These are phyloP conservation scores for Aleiodes testaceus DNA, from an alignment of 2,888 invertebrate genomes.

Conservation along the genomic window DNA sequence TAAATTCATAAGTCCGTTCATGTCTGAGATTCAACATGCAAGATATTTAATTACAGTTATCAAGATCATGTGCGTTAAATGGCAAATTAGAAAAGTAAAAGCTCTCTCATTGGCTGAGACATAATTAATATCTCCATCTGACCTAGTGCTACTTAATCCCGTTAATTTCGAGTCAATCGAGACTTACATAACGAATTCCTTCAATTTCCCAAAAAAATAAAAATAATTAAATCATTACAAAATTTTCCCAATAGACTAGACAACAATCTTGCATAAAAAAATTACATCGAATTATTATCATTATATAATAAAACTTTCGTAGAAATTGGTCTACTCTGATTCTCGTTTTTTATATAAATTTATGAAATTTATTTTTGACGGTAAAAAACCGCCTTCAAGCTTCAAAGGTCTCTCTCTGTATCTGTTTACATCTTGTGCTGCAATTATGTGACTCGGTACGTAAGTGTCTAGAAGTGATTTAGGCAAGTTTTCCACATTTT, in stretches of 20 bases:
- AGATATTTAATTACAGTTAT: constrained; percentile 20
- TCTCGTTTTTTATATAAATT: constrained; percentile 64
- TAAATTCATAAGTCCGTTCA: not conserved
- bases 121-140: constrained; percentile 37
- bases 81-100: constrained; percentile 50
- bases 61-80: constrained; percentile 27
- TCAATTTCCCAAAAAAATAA: not conserved
- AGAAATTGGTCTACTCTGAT: constrained; percentile 50
- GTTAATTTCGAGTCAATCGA: not conserved
- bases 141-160: not conserved
- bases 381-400: constrained; percentile 68
- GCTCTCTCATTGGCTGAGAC: constrained; percentile 48
- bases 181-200: not conserved
- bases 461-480: constrained; percentile 75
- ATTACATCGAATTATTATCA: too few species aligned
- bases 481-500: constrained; percentile 69
- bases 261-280: too few species aligned
- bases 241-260: not conserved
- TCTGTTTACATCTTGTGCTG: constrained; percentile 67
- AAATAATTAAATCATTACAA: not conserved
- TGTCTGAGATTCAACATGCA: not conserved
- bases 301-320: too few species aligned
- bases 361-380: constrained; percentile 67
- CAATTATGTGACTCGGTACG: constrained; percentile 71
- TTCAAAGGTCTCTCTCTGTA: constrained; percentile 68